These are phyloP conservation scores for Chionoecetes opilio DNA, from an alignment of 1,140 invertebrate species.

Conservation along the genomic window DNA sequence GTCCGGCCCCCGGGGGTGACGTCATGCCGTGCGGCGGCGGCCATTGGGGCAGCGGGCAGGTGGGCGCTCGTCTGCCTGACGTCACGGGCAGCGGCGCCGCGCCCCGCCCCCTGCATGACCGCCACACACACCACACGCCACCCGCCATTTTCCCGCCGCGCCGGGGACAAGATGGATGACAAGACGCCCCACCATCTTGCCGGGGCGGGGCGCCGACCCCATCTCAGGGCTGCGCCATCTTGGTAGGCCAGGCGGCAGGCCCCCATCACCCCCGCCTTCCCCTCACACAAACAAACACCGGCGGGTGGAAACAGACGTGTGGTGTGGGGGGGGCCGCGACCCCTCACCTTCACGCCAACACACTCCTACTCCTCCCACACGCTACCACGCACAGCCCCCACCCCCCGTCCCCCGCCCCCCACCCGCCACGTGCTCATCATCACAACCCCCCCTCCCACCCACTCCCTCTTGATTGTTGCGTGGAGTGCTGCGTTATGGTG, in stretches of 20 bases:
- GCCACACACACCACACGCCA: slow-evolving; percentile 41
- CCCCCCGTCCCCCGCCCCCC: neutral
- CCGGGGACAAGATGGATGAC: slow-evolving; percentile 71
- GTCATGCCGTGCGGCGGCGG: slow-evolving; percentile 22
- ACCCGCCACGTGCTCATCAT: neutral
- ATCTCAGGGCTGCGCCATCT: neutral
- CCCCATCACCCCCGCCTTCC: slow-evolving; percentile 52
- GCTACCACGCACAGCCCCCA: neutral
- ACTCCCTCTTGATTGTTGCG: no score
- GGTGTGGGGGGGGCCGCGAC: neutral
- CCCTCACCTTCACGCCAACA: neutral
- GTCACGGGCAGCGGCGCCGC: slow-evolving; percentile 34
- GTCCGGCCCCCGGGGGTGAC: slow-evolving; percentile 20
- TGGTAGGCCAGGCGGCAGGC: neutral
- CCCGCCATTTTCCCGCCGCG: slow-evolving; percentile 66
- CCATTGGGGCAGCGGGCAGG: slow-evolving; percentile 68
- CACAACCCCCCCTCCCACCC: neutral
- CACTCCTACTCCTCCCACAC: neutral
- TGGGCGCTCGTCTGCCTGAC: slow-evolving; percentile 59
- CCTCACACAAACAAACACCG: slow-evolving; percentile 55
- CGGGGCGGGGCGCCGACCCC: slow-evolving; percentile 32
- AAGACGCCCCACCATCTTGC: slow-evolving; percentile 67
- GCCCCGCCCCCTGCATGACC: slow-evolving; percentile 67
- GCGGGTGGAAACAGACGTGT: slow-evolving; percentile 1
- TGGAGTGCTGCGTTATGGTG: no score